phyloP scores from a whole-genome alignment of 2,888 invertebrate species.

The Glomeris marginata region DNA sequence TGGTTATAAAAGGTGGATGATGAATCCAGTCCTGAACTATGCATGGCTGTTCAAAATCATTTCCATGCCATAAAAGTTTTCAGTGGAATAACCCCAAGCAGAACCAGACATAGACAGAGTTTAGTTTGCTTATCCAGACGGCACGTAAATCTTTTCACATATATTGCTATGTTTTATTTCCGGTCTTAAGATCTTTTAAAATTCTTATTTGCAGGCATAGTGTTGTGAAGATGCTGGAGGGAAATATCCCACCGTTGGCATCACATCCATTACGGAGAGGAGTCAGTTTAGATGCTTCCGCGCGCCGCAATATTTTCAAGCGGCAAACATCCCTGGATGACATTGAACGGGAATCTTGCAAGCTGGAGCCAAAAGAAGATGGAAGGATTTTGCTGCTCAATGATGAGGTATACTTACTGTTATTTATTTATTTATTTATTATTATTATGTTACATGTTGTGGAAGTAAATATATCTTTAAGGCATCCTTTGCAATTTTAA shows the following conservation, averaged over 20 bases:
- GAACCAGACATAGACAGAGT: slow-evolving; percentile 68
- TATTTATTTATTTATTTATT: too few relatives aligned
- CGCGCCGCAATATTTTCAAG: slow-evolving; percentile 17
- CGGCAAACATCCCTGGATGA: slow-evolving; percentile 42
- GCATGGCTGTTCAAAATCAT: slow-evolving; percentile 73
- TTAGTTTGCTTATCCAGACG: slow-evolving; percentile 64
- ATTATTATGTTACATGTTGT: too few relatives aligned
- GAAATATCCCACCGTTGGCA: slow-evolving; percentile 29
- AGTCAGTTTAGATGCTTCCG: slow-evolving; percentile 19
- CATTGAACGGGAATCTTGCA: slow-evolving; percentile 63
- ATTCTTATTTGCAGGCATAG: slow-evolving; percentile 38
- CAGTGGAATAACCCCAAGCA: slow-evolving; percentile 44
- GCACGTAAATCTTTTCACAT: slow-evolving; percentile 27
- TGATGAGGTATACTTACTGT: slow-evolving; percentile 58
- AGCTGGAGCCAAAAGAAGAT: slow-evolving; percentile 63
- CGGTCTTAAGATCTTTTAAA: slow-evolving; percentile 1
- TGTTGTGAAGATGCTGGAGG: slow-evolving; percentile 59
- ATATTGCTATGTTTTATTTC: neutral
- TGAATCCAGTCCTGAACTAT: slow-evolving; percentile 70
- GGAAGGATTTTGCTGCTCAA: slow-evolving; percentile 61
- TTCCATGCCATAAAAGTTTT: slow-evolving; percentile 72
- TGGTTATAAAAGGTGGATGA: slow-evolving; percentile 47
- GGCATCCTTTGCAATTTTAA: neutral
- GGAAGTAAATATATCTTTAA: too few relatives aligned
- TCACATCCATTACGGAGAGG: slow-evolving; percentile 18